phyloP scores from a whole-genome alignment of 1,140 invertebrate genomes.

The Platyscapa corneri region DNA sequence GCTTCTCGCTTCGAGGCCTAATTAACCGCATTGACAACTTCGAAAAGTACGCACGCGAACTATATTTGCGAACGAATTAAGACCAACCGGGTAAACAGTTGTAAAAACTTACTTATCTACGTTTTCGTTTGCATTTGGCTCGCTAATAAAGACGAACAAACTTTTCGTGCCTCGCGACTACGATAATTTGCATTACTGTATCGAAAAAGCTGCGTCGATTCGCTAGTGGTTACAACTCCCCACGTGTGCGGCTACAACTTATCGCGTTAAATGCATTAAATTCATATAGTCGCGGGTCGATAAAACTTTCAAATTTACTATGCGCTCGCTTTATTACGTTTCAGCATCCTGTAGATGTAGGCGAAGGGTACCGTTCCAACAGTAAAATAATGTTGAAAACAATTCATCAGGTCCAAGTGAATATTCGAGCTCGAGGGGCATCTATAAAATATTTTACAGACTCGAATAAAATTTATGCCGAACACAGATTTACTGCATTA shows the following conservation, averaged over 20 bases:
- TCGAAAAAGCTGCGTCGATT: not conserved
- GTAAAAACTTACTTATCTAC: too few relatives aligned
- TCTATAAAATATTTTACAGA: conserved; percentile 35
- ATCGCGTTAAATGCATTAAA: not conserved
- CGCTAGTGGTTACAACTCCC: too few relatives aligned
- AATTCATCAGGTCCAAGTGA: not conserved
- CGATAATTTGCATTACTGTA: not conserved
- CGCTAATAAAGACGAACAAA: not conserved
- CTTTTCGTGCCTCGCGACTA: not conserved
- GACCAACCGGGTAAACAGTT: not conserved
- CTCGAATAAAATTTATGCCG: conserved; percentile 34
- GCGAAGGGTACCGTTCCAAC: not conserved
- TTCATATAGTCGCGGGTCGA: not conserved
- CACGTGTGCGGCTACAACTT: not conserved
- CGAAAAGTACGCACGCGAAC: not conserved
- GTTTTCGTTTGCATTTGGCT: not conserved
- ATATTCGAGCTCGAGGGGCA: not conserved
- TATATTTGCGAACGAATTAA: not conserved
- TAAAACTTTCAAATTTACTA: not conserved
- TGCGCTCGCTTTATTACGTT: not conserved
- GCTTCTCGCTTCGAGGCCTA: conserved; percentile 10
- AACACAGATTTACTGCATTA: conserved; percentile 21
- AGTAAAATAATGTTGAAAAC: not conserved
- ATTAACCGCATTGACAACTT: conserved; percentile 26
- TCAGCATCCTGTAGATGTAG: too few relatives aligned